Conservation (phyloP, 2,888 invertebrate species). For the Beris morrisii region DNA sequence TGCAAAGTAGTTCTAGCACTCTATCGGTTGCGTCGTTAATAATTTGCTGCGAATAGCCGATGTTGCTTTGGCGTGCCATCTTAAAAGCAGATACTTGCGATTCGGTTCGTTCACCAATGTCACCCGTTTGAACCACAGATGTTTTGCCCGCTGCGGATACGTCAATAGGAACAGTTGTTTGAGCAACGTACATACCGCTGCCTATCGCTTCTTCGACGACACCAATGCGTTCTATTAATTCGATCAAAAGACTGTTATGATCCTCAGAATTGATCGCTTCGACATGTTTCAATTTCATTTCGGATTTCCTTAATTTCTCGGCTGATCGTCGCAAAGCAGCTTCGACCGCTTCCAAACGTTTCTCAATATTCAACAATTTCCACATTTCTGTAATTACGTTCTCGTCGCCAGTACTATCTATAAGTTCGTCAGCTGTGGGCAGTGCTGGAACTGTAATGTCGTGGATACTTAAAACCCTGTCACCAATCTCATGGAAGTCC, state of each 20-base stretch:
- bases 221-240: conserved; percentile 4
- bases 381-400: conserved; percentile 24
- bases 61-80: too few relatives aligned
- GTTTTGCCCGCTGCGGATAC: too few relatives aligned
- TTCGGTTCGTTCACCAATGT: too few relatives aligned
- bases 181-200: too few relatives aligned
- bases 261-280: not conserved
- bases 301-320: not conserved
- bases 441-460: conserved; percentile 13
- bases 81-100: too few relatives aligned
- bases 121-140: too few relatives aligned
- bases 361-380: conserved; percentile 26
- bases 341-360: conserved; percentile 31
- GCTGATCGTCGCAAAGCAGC: conserved; percentile 8
- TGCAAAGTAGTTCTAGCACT: too few relatives aligned
- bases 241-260: not conserved
- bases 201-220: not conserved
- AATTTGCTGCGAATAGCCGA: too few relatives aligned
- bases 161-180: too few relatives aligned
- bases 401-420: not conserved
- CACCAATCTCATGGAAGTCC: not conserved
- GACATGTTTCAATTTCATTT: not conserved
- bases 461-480: conserved; percentile 20
- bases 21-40: too few relatives aligned
- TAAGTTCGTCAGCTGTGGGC: conserved; percentile 19